Percentiles rank a stretch among this genome's conserved stretches.
These are phyloP conservation scores for Drosophila peninsularis DNA, from an alignment of 2,888 invertebrate species.

Conservation along the genomic window DNA sequence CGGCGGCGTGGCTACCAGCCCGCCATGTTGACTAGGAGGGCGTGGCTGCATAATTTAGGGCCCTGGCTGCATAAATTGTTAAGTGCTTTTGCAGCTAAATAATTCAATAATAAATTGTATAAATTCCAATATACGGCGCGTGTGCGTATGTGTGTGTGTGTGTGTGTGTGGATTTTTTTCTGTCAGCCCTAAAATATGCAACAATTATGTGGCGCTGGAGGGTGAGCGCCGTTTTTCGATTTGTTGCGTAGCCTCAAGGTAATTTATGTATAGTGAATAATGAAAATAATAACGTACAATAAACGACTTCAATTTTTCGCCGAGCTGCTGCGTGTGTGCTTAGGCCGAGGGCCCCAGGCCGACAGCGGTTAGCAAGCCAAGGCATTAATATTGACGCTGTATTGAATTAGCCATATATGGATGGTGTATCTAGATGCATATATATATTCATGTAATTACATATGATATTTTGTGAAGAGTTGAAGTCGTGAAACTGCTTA, in stretches of 20 bases:
- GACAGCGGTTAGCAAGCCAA: constrained; percentile 6
- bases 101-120: constrained; percentile 75
- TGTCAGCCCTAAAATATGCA: constrained; percentile 70
- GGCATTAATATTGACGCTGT: constrained; percentile 22
- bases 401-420: constrained; percentile 34
- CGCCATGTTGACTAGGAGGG: constrained; percentile 16
- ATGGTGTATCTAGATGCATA: background rate
- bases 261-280: constrained; percentile 76
- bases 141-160: background rate
- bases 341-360: constrained; percentile 12
- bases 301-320: constrained; percentile 44
- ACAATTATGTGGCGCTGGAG: constrained; percentile 62
- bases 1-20: constrained; percentile 2
- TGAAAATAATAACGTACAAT: constrained; percentile 70
- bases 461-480: background rate
- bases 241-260: constrained; percentile 58
- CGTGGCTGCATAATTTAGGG: constrained; percentile 70
- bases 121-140: constrained; percentile 31
- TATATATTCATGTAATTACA: background rate
- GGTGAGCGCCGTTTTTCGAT: constrained; percentile 46
- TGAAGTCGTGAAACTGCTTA: background rate
- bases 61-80: constrained; percentile 75
- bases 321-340: constrained; percentile 10
- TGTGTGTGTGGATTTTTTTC: constrained; percentile 28
- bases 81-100: constrained; percentile 70